Evolutionary conservation across 2,888 invertebrate species (phyloP), one percentile per base, ranked within the genome.

Genomic region (Trichacis sp.): DNA sequence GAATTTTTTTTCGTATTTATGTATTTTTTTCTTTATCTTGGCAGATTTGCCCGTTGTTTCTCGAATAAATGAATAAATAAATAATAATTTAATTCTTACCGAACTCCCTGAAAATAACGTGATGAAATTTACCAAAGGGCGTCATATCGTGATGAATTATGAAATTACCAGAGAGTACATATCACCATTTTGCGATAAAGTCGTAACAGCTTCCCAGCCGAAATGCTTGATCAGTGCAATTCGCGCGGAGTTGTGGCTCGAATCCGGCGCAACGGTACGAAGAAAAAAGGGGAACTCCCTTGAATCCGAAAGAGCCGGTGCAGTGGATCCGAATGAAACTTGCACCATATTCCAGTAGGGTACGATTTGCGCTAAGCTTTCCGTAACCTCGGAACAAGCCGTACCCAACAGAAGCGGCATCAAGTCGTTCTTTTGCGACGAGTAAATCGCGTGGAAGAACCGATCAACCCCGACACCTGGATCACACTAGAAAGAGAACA

Each of bases 321-420:
- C 94, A 15, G 92, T 94, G 0, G 95, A 93, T 1, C 95, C 96
- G 78, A 93, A 95, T 0, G 96, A 96, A 33, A 96, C 92, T 90
- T 96, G 93, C 8, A 96, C 90, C 73, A 96, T 92, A 81, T 95
- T 96, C 95, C 95, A 96, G 79, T 95, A 94, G 3, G 95, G 94
- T 20, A 94, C 94, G 57, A 96, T 93, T 86, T 95, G 93, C 29
- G 95, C 96, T 66, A 96, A 88, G 78, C 93, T 93, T 85, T 96
- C 94, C 0, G 95, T 95, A 55, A 96, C 96, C 77, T 95, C 95
- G 0, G 95, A 94, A 81, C 95, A 95, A 2, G 94, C 93, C 1
- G 94, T 91, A n/a, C 96, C 96, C 55, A 96, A 86, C 51, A 96
- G 86, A 87, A 93, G 90, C 66, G 92, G 88, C 90, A 95, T 92